Base-by-base conservation (phyloP, 23 tunicate genomes). In the Ascidia mentula region DNA sequence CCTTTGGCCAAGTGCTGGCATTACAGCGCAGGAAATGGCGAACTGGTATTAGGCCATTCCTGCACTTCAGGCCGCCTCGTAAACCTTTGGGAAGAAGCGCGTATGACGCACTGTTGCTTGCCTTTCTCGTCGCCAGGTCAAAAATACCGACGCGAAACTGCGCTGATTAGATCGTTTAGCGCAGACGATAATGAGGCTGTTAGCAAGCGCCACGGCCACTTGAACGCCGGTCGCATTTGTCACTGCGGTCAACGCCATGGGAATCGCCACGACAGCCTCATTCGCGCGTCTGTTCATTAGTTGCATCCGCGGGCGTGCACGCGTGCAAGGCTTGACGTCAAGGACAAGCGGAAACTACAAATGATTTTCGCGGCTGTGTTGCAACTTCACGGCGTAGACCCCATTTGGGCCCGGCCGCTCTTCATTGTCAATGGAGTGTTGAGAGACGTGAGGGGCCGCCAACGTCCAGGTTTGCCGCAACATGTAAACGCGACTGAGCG, bases 131-230 rank as follows among this genome's bases (percentile, higher is more conserved):
- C 65, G 65, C 65, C 28, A 26, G 65, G 24, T 28, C 65, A 9
- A 42, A 53, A 53, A 53, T 9, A 53, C 65, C 7, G 65, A 5
- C 65, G 13, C 24, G 13, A 53, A 53, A 9, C 65, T 53, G 24
- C 13, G 24, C 65, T 53, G 65, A 53, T 53, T 53, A 53, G 65
- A 26, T 53, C 2, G 24, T 53, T 53, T 53, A 26, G 24, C 28
- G 65, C 24, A 53, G 65, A 53, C 65, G 65, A 53, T 53, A 53
- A 53, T 53, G 65, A 53, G 65, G 65, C 65, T 20, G 65, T 53
- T 53, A 53, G 65, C 65, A 53, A 53, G 65, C 65, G 65, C 65
- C 65, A 53, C 65, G 65, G 13, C 65, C 65, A 53, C 65, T 53
- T 53, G 65, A 53, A 53, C 65, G 65, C 65, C 28, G 24, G 28